Evolutionary conservation across 2,113 vertebrate species (phyloP).

Genomic region (Hystrix cristata): DNA sequence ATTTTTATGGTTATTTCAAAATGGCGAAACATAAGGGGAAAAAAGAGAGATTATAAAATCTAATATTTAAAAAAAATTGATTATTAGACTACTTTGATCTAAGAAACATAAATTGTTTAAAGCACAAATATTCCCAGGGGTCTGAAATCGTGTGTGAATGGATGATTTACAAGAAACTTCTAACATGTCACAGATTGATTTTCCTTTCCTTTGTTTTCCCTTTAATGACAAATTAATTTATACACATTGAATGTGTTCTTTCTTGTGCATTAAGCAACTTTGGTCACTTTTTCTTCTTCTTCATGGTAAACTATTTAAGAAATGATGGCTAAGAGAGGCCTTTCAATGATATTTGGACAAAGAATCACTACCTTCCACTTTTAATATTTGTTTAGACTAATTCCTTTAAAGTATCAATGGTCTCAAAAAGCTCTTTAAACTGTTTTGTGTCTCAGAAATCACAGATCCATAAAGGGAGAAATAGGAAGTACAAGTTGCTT

Average conservation of each 20-base stretch:
- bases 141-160: background rate
- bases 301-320: background rate
- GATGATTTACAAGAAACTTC: background rate
- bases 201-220: background rate
- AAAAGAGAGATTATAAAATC: background rate
- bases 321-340: background rate
- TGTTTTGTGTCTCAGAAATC: constrained; percentile 34
- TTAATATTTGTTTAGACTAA: background rate
- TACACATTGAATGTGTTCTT: background rate
- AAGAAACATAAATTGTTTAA: background rate
- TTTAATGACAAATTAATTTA: constrained; percentile 14
- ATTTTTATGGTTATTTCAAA: background rate
- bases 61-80: background rate
- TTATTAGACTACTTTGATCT: background rate
- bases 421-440: background rate
- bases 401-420: constrained; percentile 21
- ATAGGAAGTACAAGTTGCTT: background rate
- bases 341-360: background rate
- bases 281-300: constrained; percentile 5
- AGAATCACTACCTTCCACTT: background rate
- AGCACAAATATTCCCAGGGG: background rate
- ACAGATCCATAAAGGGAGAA: background rate
- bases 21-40: background rate
- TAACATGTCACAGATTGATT: background rate
- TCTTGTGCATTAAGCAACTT: background rate